Base-by-base conservation (phyloP, 2,888 invertebrate genomes). In the Pharmacophagus antenor region DNA sequence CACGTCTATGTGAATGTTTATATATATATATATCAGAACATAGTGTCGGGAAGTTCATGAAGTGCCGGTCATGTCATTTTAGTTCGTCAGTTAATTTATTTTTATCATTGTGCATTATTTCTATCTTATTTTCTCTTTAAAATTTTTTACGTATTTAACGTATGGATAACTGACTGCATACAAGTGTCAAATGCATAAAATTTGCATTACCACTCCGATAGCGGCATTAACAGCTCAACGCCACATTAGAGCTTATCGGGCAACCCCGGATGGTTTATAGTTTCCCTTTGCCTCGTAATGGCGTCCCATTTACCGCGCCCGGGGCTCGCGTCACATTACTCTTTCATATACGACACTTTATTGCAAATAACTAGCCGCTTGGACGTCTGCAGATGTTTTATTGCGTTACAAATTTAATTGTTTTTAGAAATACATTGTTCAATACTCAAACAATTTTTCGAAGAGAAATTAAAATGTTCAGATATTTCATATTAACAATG, bases 191-290 rank as follows among this genome's bases (percentile, higher is more conserved):
- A 58, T 55, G 56, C 65, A 66, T 69, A 70, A 69, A 68, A 70
- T 69, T 67, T 69, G 67, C 68, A 68, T 65, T 59, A 52, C 49
- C 52, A 37, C 8, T 48, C 62, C 65, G 66, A 67, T 68, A 62
- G 62, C 58, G 54, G 60, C 68, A 70, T 74, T 70, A 74, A 65
- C 67, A 68, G 64, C 68, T 66, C 60, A 61, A 65, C 64, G 58
- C 67, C 65, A 71, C 74, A 72, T 74, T 72, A 73, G 68, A 62
- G 67, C 72, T 74, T 74, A 74, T 74, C 74, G 70, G 68, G 57
- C 63, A 60, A 63, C 63, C 64, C 65, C 67, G 69, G 68, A 71
- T 74, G 73, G 69, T 76, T 75, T 74, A 75, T 75, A 69, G 61
- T 71, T 74, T 76, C 74, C 54, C 71, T 69, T 55, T 74, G 72